Evolutionary conservation across 1,140 invertebrate genomes (phyloP).

Genomic region (Sesamia nonagrioides): DNA sequence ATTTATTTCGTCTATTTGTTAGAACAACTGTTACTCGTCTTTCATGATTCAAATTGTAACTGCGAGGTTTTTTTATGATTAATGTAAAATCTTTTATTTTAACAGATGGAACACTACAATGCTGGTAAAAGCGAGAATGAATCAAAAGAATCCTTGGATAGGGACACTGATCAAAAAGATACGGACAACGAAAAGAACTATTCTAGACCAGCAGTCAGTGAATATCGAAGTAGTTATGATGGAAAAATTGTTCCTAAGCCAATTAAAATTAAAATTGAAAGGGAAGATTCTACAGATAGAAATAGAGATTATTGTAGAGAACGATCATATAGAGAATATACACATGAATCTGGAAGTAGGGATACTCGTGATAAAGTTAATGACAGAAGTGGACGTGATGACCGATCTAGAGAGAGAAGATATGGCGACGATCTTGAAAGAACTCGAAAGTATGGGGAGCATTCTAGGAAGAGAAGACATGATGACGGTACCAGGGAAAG

Average conservation of each 20-base stretch:
- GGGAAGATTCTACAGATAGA: not conserved
- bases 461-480: conserved; percentile 10
- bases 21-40: too few species aligned
- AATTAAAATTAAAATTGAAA: not conserved
- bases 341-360: not conserved
- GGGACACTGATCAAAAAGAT: not conserved
- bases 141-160: not conserved
- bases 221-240: not conserved
- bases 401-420: conserved; percentile 5
- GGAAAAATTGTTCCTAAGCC: conserved; percentile 4
- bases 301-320: not conserved
- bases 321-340: not conserved
- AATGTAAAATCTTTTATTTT: not conserved
- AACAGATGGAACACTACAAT: conserved; percentile 58
- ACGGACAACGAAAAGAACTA: not conserved
- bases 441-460: not conserved
- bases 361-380: not conserved
- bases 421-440: not conserved
- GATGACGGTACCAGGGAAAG: not conserved
- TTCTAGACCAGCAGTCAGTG: not conserved
- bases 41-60: too few species aligned
- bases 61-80: not conserved
- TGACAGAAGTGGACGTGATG: not conserved
- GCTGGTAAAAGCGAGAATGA: not conserved
- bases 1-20: too few species aligned